Conservation (phyloP, 2,113 vertebrate genomes). For the Upupa epops region DNA sequence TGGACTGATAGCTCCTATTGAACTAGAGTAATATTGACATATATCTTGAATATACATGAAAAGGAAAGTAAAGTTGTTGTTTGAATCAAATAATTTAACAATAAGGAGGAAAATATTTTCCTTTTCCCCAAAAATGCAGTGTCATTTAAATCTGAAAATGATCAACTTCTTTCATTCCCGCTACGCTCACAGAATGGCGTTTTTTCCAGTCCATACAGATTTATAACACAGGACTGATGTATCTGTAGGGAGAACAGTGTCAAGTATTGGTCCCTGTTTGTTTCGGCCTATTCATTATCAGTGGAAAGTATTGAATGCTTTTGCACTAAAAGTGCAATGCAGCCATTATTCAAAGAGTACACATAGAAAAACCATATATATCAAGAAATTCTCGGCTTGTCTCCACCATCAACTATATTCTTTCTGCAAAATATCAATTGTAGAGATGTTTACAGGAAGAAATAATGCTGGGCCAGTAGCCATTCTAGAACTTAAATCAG, state of each 20-base stretch:
- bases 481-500: slow-evolving; percentile 1
- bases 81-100: background rate
- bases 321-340: background rate
- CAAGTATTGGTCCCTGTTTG: background rate
- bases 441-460: background rate
- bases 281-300: background rate
- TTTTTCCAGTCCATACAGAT: background rate
- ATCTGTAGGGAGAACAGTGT: background rate
- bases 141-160: background rate
- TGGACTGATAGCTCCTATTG: background rate
- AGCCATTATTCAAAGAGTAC: background rate
- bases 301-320: background rate
- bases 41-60: background rate
- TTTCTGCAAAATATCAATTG: background rate
- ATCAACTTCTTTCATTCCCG: background rate
- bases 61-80: background rate
- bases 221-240: background rate
- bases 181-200: rapidly evolving
- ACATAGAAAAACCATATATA: background rate
- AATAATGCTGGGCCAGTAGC: background rate
- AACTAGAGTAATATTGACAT: background rate
- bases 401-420: background rate
- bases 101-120: background rate
- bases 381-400: background rate
- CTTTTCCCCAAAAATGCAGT: background rate